A percentile compares a stretch with the other conserved stretches of the same genome.
phyloP scores from a whole-genome alignment of 64 coral and sea anemone genomes.

The Astreopora myriophthalma region DNA sequence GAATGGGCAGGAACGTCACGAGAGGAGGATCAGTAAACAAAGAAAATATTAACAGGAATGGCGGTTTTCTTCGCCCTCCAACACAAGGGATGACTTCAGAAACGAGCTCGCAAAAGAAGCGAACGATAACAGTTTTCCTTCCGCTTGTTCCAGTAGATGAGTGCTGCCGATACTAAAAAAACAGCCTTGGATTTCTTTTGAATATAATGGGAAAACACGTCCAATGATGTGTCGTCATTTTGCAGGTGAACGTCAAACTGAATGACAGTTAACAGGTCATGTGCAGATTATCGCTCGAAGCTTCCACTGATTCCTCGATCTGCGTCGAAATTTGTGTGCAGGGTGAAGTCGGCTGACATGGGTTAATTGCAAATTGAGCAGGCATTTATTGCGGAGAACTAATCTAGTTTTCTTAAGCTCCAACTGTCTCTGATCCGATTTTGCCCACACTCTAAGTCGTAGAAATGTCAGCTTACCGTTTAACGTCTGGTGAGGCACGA shows the following conservation, averaged over 20 bases:
- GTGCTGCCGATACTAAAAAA: neutral
- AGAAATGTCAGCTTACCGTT: no score
- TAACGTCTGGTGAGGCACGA: no score
- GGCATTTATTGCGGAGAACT: no score
- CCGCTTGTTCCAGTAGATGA: conserved; percentile 17
- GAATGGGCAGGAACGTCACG: neutral
- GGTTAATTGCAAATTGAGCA: no score
- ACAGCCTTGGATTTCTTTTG: neutral
- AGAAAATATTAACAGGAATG: neutral
- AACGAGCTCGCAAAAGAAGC: neutral
- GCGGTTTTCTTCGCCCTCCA: neutral
- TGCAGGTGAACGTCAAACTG: neutral
- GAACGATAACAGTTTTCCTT: conserved; percentile 14
- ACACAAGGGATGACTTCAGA: neutral
- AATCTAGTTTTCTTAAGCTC: no score
- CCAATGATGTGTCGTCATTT: neutral
- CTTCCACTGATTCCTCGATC: no score
- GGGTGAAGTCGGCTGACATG: no score
- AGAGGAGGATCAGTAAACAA: neutral
- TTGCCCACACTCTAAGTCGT: no score
- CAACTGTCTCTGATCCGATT: no score
- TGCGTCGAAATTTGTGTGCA: no score
- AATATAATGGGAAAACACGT: neutral
- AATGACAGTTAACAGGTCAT: neutral
- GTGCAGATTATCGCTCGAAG: no score